Evolutionary conservation across 2,113 vertebrate species (phyloP).

Genomic region (Mungos mungo): DNA sequence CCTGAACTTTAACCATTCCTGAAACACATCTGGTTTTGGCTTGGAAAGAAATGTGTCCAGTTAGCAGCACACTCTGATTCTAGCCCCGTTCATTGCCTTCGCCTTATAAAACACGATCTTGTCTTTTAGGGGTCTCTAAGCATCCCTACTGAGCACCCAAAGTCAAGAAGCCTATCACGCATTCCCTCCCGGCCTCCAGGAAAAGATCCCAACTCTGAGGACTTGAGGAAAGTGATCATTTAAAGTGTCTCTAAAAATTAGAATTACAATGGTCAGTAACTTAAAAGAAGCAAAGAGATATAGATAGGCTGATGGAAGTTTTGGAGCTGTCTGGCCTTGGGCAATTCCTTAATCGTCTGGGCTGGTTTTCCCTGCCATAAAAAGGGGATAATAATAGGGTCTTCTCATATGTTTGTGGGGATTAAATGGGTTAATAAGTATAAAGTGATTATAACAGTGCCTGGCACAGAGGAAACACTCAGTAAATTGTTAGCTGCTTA

Average conservation of each 20-base stretch:
- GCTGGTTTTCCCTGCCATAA: background rate
- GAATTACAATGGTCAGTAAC: background rate
- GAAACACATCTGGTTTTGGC: background rate
- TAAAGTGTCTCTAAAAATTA: background rate
- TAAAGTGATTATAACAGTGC: background rate
- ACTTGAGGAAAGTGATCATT: background rate
- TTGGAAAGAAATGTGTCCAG: background rate
- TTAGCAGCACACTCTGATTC: background rate
- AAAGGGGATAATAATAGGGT: background rate
- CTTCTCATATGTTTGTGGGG: background rate
- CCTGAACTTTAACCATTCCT: slow-evolving; percentile 2
- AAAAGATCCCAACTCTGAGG: background rate
- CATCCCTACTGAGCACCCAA: background rate
- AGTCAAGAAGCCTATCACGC: background rate
- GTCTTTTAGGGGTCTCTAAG: background rate
- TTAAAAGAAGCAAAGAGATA: background rate
- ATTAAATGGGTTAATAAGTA: background rate
- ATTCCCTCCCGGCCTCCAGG: background rate
- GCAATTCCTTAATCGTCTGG: background rate
- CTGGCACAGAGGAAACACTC: background rate
- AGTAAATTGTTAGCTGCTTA: background rate
- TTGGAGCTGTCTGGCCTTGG: background rate
- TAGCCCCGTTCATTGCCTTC: too few relatives aligned
- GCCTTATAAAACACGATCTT: background rate
- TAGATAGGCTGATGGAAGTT: background rate